Base-by-base conservation (phyloP, 2,888 invertebrate species). In the Stenotaenia linearis region DNA sequence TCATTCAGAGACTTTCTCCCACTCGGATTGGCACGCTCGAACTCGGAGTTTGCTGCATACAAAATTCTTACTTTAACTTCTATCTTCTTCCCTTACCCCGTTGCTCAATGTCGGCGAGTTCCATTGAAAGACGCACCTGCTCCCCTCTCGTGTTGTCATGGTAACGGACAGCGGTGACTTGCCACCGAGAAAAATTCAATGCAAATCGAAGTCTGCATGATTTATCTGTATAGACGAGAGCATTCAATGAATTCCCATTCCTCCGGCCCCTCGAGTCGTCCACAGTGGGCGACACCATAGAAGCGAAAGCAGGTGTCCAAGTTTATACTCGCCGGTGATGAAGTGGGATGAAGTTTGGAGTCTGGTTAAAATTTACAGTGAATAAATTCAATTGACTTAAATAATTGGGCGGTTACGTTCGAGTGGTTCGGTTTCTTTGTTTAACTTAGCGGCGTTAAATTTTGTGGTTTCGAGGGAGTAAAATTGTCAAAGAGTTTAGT, bases 401-500 rank as follows among this genome's bases (percentile, higher is more conserved):
- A 69, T 69, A 69, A 69, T 69, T 69, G 69, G 69, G 69, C n/a
- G 69, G 69, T 69, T 69, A 25, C 69, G 25, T 69, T 12, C 15
- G 28, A 69, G 69, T 28, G 69, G 69, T 15, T 69, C 28, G 69
- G 69, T 69, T 28, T 23, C 69, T 25, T 69, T 1, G 69, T 28
- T 69, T 69, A 69, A 50, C 50, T 18, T 18, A 50, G 23, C 69
- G 28, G 28, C 9, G 69, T 23, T 28, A 69, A 10, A 69, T 25
- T 69, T 69, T 28, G 69, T 28, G 28, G 69, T 69, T 75, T 21
- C 35, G 37, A 75, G 35, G 18, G 32, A 75, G 37, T n/a, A 75
- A 23, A 77, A 45, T 77, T 45, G 45, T 45, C 78, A 78, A 78
- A 78, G 78, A 61, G 30, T 78, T 78, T 77, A 37, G 40, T 30